phyloP scores from a whole-genome alignment of 1,140 invertebrate species.

The Drosophila rhopaloa region DNA sequence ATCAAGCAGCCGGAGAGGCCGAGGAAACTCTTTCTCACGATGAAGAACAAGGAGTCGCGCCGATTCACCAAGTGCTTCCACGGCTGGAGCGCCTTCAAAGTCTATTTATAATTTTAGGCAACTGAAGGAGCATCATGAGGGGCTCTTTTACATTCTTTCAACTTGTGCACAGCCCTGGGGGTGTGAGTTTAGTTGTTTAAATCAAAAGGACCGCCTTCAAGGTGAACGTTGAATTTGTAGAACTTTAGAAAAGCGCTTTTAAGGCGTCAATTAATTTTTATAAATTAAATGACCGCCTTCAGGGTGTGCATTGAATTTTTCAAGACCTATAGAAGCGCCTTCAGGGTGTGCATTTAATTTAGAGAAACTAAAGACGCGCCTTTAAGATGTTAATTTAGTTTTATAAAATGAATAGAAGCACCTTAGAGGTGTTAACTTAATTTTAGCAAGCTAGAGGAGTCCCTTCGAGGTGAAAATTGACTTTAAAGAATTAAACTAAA shows the following conservation, averaged over 20 bases:
- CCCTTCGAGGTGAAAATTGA: not conserved
- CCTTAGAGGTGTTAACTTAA: slow-evolving; percentile 4
- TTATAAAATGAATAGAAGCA: slow-evolving; percentile 1
- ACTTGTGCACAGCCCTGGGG: not conserved
- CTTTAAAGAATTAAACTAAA: slow-evolving; percentile 5
- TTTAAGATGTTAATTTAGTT: slow-evolving; percentile 1
- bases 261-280: no score
- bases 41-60: slow-evolving; percentile 98
- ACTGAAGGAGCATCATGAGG: slow-evolving; percentile 1
- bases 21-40: slow-evolving; percentile 96
- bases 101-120: slow-evolving; percentile 43
- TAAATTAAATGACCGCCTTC: not conserved
- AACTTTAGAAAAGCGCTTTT: not conserved
- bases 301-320: slow-evolving; percentile 1
- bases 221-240: not conserved
- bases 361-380: slow-evolving; percentile 7
- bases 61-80: slow-evolving; percentile 99
- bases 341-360: slow-evolving; percentile 10
- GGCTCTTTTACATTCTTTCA: not conserved
- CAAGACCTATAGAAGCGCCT: not conserved
- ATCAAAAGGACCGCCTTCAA: not conserved
- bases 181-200: not conserved
- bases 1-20: slow-evolving; percentile 97
- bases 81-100: slow-evolving; percentile 90
- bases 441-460: not conserved